Evolutionary conservation across 2,113 vertebrate genomes (phyloP).

Genomic region (Podilymbus podiceps): DNA sequence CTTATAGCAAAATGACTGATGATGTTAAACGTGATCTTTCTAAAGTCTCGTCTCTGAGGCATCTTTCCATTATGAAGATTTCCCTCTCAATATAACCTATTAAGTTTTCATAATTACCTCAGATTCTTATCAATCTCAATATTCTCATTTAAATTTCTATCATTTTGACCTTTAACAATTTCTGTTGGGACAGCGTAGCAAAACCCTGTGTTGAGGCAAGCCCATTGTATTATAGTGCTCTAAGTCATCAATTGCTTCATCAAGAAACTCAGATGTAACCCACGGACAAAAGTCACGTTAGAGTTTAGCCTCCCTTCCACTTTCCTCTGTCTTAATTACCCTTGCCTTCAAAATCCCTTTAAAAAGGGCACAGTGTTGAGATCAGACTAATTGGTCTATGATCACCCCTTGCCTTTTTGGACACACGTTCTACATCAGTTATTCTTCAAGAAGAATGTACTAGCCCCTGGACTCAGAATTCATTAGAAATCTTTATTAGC

Average conservation of each 20-base stretch:
- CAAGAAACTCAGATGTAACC: not conserved
- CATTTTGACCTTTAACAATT: not conserved
- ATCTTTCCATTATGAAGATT: not conserved
- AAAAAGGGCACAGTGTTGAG: not conserved
- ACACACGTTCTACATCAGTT: not conserved
- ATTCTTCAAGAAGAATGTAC: not conserved
- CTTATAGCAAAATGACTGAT: not conserved
- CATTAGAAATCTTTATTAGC: not conserved
- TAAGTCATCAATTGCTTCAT: not conserved
- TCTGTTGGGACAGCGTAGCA: rapidly evolving
- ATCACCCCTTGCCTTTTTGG: not conserved
- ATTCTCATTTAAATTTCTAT: not conserved
- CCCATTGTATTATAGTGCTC: rapidly evolving
- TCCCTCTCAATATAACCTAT: not conserved
- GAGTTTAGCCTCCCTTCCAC: not conserved
- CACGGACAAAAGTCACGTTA: rapidly evolving
- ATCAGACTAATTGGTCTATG: not conserved
- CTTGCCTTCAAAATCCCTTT: not conserved
- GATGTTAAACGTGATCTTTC: not conserved
- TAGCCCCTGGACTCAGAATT: not conserved
- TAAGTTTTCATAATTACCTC: not conserved
- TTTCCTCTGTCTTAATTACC: not conserved
- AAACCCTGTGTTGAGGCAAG: not conserved
- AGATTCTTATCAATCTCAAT: not conserved
- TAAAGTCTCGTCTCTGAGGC: not conserved